Conservation (phyloP, 2,113 vertebrate genomes). For the Phyllostomus hastatus region DNA sequence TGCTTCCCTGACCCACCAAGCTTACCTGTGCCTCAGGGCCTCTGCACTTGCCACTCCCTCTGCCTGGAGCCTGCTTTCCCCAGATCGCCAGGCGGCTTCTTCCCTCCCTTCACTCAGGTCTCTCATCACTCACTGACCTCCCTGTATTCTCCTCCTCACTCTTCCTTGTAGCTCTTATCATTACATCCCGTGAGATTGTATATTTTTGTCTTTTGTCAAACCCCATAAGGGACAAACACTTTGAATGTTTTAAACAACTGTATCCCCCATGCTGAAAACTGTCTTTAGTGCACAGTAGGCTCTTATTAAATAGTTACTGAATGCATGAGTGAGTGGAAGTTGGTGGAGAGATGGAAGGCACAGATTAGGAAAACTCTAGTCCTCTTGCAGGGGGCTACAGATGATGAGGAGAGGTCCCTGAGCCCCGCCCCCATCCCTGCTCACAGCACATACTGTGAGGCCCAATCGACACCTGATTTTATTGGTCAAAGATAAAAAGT, state of each 20-base stretch:
- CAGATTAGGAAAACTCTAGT: not conserved
- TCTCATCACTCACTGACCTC: not conserved
- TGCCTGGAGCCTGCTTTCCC: not conserved
- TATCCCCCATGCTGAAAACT: not conserved
- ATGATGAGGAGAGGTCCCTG: not conserved
- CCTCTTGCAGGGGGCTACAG: too few relatives aligned
- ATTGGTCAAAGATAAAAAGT: not conserved
- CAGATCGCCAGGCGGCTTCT: not conserved
- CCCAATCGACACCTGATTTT: rapidly evolving
- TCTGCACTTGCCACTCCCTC: not conserved
- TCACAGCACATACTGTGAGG: not conserved
- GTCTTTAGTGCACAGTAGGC: not conserved
- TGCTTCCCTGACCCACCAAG: not conserved
- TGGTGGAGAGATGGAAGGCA: too few relatives aligned
- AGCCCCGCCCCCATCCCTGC: not conserved
- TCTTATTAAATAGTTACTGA: not conserved
- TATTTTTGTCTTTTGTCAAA: not conserved
- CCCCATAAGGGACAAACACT: not conserved
- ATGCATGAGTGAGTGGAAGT: not conserved
- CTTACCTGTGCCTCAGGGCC: not conserved
- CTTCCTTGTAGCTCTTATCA: not conserved
- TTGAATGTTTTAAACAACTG: not conserved
- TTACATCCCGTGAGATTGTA: not conserved
- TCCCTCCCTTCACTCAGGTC: not conserved
- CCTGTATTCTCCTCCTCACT: not conserved